Base-by-base conservation (phyloP, 2,888 invertebrate species). In the Zelleria hepariella region DNA sequence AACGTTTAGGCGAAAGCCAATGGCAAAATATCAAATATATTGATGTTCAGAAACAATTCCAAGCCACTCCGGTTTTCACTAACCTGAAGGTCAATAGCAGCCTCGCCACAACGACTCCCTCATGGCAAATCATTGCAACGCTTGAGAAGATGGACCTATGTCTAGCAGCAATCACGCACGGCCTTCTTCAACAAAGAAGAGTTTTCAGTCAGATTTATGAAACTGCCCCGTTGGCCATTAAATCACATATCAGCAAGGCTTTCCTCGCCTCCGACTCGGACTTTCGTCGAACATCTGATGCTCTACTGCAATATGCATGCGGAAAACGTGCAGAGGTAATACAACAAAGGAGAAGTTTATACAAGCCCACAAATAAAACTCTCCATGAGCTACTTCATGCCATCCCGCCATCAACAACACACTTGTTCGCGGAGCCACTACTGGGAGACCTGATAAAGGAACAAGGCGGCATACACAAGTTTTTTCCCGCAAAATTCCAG, bases 321-420 rank as follows among this genome's bases (percentile, higher is more conserved):
- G 53, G 58, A 2, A 25, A 32, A 5, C 26, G 56, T n/a, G 18
- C 18, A 8, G 57, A 48, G 23, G 5, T 18, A 18, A 57, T 57
- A 2, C 57, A 57, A 23, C 42, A 10, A 26, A 42, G 57, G 10
- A 20, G 57, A 47, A 21, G 8, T 4, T 2, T 47, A 6, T 57
- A 59, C 58, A 59, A 62, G 53, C 49, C 64, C 15, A 5, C 48
- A 10, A 64, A 65, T 20, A 64, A 61, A 56, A 32, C 42, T 1
- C 18, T 65, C 25, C 32, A 53, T 23, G 58, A 58, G 7, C 8
- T 63, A 7, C 55, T 67, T 0, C 65, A 66, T 20, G 32, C n/a
- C 3, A 65, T 66, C 6, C 65, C 64, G 0, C 65, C 66, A 3
- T 65, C 66, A 7, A 20, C 49, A 1, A 60, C 62, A 1, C 64